These are phyloP conservation scores for Zoanthus gigantus DNA, from an alignment of 92 coral and sea anemone genomes.

Conservation along the genomic window DNA sequence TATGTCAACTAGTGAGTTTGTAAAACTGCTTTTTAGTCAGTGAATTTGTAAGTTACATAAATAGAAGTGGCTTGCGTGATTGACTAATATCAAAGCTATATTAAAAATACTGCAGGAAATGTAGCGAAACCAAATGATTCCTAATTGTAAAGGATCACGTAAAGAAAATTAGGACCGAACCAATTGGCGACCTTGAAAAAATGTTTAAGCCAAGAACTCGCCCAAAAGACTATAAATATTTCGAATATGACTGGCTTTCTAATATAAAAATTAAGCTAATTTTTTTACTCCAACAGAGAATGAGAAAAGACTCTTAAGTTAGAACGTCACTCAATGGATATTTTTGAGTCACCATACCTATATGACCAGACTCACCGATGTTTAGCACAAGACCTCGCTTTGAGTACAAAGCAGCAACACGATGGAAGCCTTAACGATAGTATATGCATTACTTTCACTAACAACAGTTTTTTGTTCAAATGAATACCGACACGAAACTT, in stretches of 20 bases:
- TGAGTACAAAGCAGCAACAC: slow-evolving; percentile 1
- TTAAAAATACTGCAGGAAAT: not conserved
- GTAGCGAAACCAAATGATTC: not conserved
- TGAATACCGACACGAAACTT: not conserved
- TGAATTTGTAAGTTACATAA: not conserved
- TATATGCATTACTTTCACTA: not conserved
- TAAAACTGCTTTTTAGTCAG: not conserved
- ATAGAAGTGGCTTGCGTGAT: not conserved
- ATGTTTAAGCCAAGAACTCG: not conserved
- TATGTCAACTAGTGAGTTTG: no score
- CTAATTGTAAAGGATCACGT: not conserved
- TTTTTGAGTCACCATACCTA: not conserved
- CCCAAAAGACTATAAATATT: not conserved
- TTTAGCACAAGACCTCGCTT: not conserved
- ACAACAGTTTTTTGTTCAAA: not conserved
- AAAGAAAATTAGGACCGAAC: not conserved
- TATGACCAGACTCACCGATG: not conserved
- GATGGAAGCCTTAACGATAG: not conserved
- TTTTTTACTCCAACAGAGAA: not conserved
- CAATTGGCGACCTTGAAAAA: not conserved
- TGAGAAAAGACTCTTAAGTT: not conserved
- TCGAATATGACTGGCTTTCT: not conserved
- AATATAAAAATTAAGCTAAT: not conserved
- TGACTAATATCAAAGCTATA: not conserved
- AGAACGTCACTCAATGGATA: not conserved